Percentiles rank a stretch among this genome's conserved stretches.
These are phyloP conservation scores for Zaprionus taronus DNA, from an alignment of 1,140 invertebrate genomes.

Conservation along the genomic window DNA sequence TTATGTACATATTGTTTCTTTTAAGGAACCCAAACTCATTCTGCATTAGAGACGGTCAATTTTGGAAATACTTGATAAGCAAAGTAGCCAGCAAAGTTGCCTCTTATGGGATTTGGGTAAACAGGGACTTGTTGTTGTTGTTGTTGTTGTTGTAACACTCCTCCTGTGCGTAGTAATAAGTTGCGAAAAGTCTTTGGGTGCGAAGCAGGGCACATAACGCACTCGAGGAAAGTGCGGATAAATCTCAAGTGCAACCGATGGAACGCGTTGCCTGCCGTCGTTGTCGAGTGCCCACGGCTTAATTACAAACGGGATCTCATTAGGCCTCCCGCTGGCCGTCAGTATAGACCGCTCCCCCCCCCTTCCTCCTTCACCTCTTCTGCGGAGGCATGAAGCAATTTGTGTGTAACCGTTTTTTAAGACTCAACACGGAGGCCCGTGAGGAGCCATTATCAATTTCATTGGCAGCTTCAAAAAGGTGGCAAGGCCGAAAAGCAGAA, in stretches of 20 bases:
- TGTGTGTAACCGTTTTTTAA: slow-evolving; percentile 54
- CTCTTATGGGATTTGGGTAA: not conserved
- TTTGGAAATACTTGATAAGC: not conserved
- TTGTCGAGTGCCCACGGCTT: slow-evolving; percentile 16
- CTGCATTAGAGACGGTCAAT: not conserved
- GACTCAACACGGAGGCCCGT: slow-evolving; percentile 35
- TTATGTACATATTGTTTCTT: too few relatives aligned
- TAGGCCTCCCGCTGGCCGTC: slow-evolving; percentile 20
- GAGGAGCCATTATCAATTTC: slow-evolving; percentile 72
- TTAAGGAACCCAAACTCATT: too few relatives aligned
- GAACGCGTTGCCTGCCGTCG: not conserved
- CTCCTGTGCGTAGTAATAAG: not conserved
- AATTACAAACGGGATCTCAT: slow-evolving; percentile 45
- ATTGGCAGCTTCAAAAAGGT: slow-evolving; percentile 23
- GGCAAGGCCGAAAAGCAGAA: not conserved
- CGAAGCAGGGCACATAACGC: not conserved
- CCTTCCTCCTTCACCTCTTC: not conserved
- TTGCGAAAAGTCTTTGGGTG: slow-evolving; percentile 7
- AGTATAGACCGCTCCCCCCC: not conserved
- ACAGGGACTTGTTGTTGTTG: too few relatives aligned
- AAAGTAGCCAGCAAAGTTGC: not conserved
- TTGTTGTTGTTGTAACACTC: not conserved
- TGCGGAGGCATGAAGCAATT: slow-evolving; percentile 42
- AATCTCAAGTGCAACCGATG: slow-evolving; percentile 9
- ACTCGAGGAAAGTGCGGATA: slow-evolving; percentile 16